These are phyloP conservation scores for Shargacucullia verbasci DNA, from an alignment of 2,888 invertebrate genomes.

Conservation along the genomic window DNA sequence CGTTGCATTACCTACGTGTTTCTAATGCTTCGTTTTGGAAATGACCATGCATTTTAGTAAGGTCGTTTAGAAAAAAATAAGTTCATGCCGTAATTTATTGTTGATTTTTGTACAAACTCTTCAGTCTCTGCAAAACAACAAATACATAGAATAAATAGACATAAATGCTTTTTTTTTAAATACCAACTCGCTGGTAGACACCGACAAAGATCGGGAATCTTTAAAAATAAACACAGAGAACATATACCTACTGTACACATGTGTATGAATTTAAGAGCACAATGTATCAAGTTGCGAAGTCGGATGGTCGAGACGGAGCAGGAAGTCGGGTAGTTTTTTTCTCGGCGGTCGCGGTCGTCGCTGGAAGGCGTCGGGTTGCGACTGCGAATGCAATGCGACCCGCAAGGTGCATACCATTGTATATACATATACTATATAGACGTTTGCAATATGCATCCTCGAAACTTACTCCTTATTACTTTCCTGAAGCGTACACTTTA, in stretches of 20 bases:
- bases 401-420: slow-evolving; percentile 40
- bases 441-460: slow-evolving; percentile 22
- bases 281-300: slow-evolving; percentile 63
- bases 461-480: not conserved
- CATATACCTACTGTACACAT: slow-evolving; percentile 22
- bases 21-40: slow-evolving; percentile 45
- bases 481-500: too few species aligned
- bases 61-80: slow-evolving; percentile 19
- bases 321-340: slow-evolving; percentile 66
- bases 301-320: slow-evolving; percentile 60
- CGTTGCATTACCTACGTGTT: slow-evolving; percentile 65
- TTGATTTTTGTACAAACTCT: too few species aligned
- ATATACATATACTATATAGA: not conserved
- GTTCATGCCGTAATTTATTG: too few species aligned
- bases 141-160: too few species aligned
- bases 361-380: slow-evolving; percentile 45
- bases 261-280: slow-evolving; percentile 21
- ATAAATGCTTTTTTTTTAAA: slow-evolving; percentile 7
- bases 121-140: too few species aligned
- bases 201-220: slow-evolving; percentile 30
- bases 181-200: slow-evolving; percentile 11
- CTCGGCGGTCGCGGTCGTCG: slow-evolving; percentile 51
- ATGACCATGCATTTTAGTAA: slow-evolving; percentile 16
- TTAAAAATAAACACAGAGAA: slow-evolving; percentile 34
- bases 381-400: slow-evolving; percentile 41